Evolutionary conservation across 2,797 vertebrate species (phyloP).

Genomic region (Mus minutoides): DNA sequence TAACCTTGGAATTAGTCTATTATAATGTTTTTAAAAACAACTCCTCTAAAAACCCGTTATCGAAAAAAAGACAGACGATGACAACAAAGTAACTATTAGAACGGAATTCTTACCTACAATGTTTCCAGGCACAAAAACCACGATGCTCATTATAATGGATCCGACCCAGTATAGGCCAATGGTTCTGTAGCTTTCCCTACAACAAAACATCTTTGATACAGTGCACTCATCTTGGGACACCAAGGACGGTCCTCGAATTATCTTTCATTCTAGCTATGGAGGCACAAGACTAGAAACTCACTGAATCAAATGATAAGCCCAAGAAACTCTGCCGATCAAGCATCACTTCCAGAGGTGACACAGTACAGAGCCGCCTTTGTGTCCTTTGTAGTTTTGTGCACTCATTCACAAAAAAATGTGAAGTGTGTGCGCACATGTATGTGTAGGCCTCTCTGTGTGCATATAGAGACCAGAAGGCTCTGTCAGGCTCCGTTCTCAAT

Average conservation of each 20-base stretch:
- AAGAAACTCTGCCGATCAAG: background rate
- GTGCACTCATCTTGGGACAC: constrained; percentile 10
- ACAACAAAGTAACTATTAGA: background rate
- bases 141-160: constrained; percentile 93
- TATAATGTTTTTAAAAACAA: background rate
- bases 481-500: background rate
- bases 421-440: background rate
- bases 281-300: background rate
- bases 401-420: background rate
- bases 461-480: background rate
- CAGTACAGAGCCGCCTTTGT: background rate
- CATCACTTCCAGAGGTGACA: background rate
- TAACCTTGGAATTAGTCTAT: constrained; percentile 1
- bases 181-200: constrained; percentile 94
- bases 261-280: background rate
- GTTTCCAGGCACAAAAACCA: constrained; percentile 96
- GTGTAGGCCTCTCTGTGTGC: background rate
- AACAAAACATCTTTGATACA: constrained; percentile 68
- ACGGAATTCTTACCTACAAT: constrained; percentile 92
- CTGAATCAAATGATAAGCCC: background rate
- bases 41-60: background rate
- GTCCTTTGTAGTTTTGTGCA: background rate
- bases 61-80: constrained; percentile 20
- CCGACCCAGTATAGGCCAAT: constrained; percentile 97
- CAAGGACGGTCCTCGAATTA: background rate